A percentile compares a stretch with the other conserved stretches of the same genome.
Conservation (phyloP, 1,140 invertebrate genomes). For the Trissolcus basalis region DNA sequence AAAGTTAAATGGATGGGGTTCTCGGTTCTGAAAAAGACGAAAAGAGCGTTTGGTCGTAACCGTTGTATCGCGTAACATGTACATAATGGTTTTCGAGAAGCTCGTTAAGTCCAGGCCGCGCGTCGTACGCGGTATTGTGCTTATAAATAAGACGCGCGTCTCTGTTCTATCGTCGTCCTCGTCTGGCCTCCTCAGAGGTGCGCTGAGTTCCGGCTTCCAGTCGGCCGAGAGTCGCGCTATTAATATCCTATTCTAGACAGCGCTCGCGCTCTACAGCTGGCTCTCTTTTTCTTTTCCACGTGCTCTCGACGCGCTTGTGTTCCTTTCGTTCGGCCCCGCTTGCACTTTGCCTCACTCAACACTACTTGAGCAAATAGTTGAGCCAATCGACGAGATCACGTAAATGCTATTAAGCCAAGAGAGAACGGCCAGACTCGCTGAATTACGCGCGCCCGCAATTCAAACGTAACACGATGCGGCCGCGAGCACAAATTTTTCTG, state of each 20-base stretch:
- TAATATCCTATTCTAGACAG: slow-evolving; percentile 60
- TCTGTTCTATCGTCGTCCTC: slow-evolving; percentile 33
- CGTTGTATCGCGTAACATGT: slow-evolving; percentile 41
- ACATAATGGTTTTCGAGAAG: slow-evolving; percentile 52
- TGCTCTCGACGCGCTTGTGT: slow-evolving; percentile 30
- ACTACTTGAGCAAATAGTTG: slow-evolving; percentile 58
- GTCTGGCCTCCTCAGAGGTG: slow-evolving; percentile 55
- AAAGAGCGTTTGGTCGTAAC: slow-evolving; percentile 8
- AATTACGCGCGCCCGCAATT: slow-evolving; percentile 16
- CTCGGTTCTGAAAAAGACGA: slow-evolving; percentile 19
- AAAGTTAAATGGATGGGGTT: slow-evolving; percentile 12
- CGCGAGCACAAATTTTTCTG: not conserved
- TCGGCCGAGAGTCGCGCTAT: slow-evolving; percentile 55
- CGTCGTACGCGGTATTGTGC: slow-evolving; percentile 56
- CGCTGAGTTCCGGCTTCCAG: slow-evolving; percentile 62
- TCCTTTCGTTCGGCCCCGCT: slow-evolving; percentile 38
- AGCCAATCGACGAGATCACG: slow-evolving; percentile 58
- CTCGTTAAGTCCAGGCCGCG: slow-evolving; percentile 47
- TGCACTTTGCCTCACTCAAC: slow-evolving; percentile 49
- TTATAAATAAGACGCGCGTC: slow-evolving; percentile 60
- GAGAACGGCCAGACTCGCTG: not conserved
- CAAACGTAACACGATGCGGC: slow-evolving; percentile 19
- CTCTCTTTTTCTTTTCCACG: slow-evolving; percentile 28
- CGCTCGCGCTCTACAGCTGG: slow-evolving; percentile 7
- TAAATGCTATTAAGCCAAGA: slow-evolving; percentile 55